Evolutionary conservation across 2,113 vertebrate genomes (phyloP).

Genomic region (Eulemur rufifrons): DNA sequence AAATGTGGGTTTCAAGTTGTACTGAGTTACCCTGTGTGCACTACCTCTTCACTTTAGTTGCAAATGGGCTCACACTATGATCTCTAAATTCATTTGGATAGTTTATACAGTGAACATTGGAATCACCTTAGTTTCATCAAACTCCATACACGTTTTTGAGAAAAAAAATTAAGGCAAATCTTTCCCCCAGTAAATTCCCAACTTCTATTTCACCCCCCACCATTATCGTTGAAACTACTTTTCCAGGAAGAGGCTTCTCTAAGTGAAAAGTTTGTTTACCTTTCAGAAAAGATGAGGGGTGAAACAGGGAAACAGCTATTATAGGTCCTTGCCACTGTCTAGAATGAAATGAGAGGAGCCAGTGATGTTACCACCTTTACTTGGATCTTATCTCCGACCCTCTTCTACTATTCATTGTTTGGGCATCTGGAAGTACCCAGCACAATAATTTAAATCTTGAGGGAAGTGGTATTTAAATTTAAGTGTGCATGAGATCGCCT

Average conservation of each 20-base stretch:
- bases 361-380: background rate
- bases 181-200: background rate
- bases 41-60: slow-evolving; percentile 66
- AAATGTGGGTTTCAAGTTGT: slow-evolving; percentile 74
- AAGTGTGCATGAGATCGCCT: background rate
- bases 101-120: slow-evolving; percentile 52
- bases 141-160: background rate
- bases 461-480: background rate
- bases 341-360: background rate
- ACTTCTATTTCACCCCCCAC: background rate
- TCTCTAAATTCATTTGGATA: slow-evolving; percentile 73
- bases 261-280: slow-evolving; percentile 3
- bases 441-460: background rate
- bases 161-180: background rate
- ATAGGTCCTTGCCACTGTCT: background rate
- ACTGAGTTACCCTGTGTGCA: slow-evolving; percentile 71
- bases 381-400: background rate
- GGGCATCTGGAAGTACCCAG: background rate
- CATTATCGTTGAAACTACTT: background rate
- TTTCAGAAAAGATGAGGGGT: slow-evolving; percentile 33
- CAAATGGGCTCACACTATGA: slow-evolving; percentile 73
- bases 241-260: slow-evolving; percentile 24
- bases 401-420: background rate
- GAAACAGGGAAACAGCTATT: background rate
- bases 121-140: background rate